phyloP scores from a whole-genome alignment of 2,888 invertebrate species.

The Lithophane leautieri region DNA sequence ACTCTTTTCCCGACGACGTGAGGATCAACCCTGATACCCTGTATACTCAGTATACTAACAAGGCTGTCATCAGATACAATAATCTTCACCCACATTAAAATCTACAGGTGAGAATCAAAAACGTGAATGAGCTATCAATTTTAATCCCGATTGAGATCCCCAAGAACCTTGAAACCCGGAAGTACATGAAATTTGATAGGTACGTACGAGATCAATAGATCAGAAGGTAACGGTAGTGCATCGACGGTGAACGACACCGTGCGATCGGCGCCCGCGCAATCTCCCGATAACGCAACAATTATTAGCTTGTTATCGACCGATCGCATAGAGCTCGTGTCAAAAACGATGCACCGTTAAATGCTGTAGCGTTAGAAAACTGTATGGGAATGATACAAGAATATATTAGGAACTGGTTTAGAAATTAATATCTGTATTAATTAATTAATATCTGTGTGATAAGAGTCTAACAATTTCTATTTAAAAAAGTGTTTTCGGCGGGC shows the following conservation, averaged over 20 bases:
- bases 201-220: conserved; percentile 66
- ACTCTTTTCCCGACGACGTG: background rate
- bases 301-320: conserved; percentile 59
- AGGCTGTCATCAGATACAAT: background rate
- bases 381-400: background rate
- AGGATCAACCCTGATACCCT: background rate
- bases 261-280: conserved; percentile 71
- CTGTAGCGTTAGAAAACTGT: conserved; percentile 5
- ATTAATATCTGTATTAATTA: no score
- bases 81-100: background rate
- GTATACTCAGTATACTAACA: background rate
- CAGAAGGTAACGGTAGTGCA: conserved; percentile 72
- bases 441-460: no score
- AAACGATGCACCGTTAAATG: conserved; percentile 49
- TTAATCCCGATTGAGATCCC: background rate
- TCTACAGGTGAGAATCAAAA: background rate
- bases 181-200: conserved; percentile 67
- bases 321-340: conserved; percentile 50
- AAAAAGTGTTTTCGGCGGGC: background rate
- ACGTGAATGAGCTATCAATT: background rate
- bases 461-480: background rate
- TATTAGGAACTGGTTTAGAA: background rate
- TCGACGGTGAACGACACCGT: conserved; percentile 81
- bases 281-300: conserved; percentile 72
- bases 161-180: conserved; percentile 24